A percentile compares a stretch with the other conserved stretches of the same genome.
Conservation (phyloP, 2,113 vertebrate species). For the Pseudorhombus dupliciocellatus region DNA sequence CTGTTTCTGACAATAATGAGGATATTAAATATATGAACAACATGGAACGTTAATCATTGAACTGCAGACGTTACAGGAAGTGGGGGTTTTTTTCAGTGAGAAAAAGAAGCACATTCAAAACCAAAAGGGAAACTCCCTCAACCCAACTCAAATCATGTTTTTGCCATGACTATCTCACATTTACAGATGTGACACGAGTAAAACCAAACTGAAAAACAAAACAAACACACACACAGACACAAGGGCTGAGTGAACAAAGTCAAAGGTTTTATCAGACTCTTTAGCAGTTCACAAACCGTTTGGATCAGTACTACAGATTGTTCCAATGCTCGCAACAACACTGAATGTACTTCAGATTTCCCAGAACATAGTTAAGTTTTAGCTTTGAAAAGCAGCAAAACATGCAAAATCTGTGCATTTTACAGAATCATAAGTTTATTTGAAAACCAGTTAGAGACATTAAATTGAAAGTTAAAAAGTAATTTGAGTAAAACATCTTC, state of each 20-base stretch:
- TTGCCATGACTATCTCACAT: not conserved
- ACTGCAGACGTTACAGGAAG: constrained; percentile 39
- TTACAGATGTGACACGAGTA: not conserved
- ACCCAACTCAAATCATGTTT: constrained; percentile 22
- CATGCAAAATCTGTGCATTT: not conserved
- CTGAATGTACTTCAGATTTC: constrained; percentile 17
- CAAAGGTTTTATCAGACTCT: not conserved
- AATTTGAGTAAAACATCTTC: no score
- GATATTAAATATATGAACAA: constrained; percentile 18
- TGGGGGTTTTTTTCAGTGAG: not conserved
- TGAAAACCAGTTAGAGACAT: not conserved
- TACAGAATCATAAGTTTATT: not conserved
- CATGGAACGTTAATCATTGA: constrained; percentile 50
- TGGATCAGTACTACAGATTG: not conserved
- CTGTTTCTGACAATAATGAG: constrained; percentile 14
- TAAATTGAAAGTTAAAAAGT: constrained; percentile 1
- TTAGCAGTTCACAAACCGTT: not conserved
- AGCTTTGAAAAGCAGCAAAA: constrained; percentile 10
- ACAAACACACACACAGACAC: constrained; percentile 17
- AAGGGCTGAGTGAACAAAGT: not conserved
- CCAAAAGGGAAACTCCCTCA: constrained; percentile 21
- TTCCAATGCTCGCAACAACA: not conserved
- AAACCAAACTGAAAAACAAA: constrained; percentile 23
- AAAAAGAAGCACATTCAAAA: constrained; percentile 22
- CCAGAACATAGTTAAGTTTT: constrained; percentile 45